phyloP scores from a whole-genome alignment of 2,113 vertebrate species.

The Dasyprocta punctata region DNA sequence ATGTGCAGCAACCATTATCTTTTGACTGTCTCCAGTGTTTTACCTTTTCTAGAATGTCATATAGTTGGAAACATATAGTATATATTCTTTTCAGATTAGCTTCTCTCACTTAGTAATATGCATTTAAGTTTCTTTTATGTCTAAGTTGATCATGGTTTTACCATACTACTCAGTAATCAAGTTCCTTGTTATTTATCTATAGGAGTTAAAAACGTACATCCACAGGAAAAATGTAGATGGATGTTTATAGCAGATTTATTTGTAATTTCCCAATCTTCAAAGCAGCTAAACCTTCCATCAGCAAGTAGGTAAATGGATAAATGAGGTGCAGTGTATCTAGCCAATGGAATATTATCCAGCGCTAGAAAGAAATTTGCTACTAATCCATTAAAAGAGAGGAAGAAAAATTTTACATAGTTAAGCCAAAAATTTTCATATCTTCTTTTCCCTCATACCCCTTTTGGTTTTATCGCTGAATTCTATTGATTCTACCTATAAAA shows the following conservation, averaged over 20 bases:
- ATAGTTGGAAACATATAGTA: neutral
- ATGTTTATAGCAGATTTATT: neutral
- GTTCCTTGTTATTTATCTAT: neutral
- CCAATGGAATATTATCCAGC: neutral
- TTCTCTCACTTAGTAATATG: neutral
- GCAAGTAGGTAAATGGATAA: neutral
- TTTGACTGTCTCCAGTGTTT: neutral
- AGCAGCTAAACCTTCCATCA: neutral
- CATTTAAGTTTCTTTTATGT: neutral
- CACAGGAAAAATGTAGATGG: neutral
- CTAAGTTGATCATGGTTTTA: neutral
- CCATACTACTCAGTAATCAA: neutral
- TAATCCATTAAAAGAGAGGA: neutral
- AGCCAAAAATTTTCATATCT: neutral
- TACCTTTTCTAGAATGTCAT: neutral
- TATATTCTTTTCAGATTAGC: neutral
- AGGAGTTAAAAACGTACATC: neutral
- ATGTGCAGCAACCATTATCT: neutral
- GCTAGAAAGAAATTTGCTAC: neutral
- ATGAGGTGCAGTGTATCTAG: neutral
- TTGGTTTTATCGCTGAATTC: neutral
- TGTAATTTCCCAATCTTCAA: neutral
- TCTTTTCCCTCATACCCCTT: neutral
- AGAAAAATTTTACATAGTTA: neutral
- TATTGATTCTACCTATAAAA: neutral